Evolutionary conservation across 1,140 invertebrate genomes (phyloP).

Genomic region (Ooceraea biroi): DNA sequence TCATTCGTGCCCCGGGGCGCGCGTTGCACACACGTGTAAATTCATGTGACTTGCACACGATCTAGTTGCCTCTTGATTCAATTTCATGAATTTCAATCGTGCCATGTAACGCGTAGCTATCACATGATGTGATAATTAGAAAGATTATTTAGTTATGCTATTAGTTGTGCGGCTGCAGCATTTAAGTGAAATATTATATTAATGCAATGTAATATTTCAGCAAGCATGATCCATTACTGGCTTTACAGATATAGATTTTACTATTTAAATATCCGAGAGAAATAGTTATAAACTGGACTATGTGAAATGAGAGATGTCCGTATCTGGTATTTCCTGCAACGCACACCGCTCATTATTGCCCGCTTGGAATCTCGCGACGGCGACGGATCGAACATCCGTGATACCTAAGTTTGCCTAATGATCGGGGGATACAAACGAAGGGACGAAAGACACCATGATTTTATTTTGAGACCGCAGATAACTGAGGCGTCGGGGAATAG

Average conservation of each 20-base stretch:
- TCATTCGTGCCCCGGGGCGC: constrained; percentile 78
- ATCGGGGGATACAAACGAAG: constrained; percentile 63
- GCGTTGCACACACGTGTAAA: not conserved
- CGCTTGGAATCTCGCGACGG: not conserved
- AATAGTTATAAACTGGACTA: not conserved
- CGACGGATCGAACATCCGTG: constrained; percentile 38
- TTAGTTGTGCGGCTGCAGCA: too few species aligned
- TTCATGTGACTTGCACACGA: not conserved
- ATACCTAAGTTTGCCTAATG: constrained; percentile 52
- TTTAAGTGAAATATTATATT: too few species aligned
- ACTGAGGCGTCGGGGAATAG: constrained; percentile 72
- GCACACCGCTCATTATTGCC: constrained; percentile 14
- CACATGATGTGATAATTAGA: too few species aligned
- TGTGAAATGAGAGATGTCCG: not conserved
- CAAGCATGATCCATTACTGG: too few species aligned
- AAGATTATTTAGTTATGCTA: too few species aligned
- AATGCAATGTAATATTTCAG: too few species aligned
- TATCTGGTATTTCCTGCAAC: not conserved
- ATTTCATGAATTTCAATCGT: constrained; percentile 12
- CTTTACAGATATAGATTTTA: too few species aligned
- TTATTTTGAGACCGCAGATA: constrained; percentile 86
- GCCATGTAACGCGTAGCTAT: too few species aligned
- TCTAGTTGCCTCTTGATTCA: not conserved
- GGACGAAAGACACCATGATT: constrained; percentile 83
- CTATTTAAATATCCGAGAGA: not conserved